phyloP scores from a whole-genome alignment of 2,113 vertebrate species.

The Spea bombifrons region DNA sequence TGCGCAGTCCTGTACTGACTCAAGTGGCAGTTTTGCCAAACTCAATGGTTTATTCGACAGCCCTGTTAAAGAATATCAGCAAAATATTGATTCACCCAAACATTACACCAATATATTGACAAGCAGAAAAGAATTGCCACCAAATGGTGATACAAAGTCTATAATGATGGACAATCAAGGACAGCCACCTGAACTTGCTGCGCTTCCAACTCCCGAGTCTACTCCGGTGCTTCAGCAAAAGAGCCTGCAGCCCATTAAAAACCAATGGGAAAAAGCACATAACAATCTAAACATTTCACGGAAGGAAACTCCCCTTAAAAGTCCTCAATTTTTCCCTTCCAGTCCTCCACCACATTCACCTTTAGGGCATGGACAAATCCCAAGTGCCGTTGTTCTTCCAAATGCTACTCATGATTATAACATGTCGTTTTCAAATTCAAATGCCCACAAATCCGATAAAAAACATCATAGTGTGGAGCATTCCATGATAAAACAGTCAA shows the following conservation, averaged over 20 bases:
- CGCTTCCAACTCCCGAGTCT: slow-evolving; percentile 92
- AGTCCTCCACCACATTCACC: slow-evolving; percentile 83
- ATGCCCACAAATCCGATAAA: slow-evolving; percentile 82
- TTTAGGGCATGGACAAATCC: slow-evolving; percentile 85
- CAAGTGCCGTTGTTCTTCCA: slow-evolving; percentile 93
- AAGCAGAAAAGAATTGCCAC: slow-evolving; percentile 81
- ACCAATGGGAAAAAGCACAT: slow-evolving; percentile 82
- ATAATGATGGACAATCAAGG: slow-evolving; percentile 83
- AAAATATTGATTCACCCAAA: slow-evolving; percentile 88
- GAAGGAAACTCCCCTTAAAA: slow-evolving; percentile 82
- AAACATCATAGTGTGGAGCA: slow-evolving; percentile 78
- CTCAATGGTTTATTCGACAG: slow-evolving; percentile 93
- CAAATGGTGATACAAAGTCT: slow-evolving; percentile 78
- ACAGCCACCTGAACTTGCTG: slow-evolving; percentile 89
- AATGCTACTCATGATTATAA: slow-evolving; percentile 92
- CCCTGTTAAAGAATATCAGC: slow-evolving; percentile 92
- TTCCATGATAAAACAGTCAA: slow-evolving; percentile 71
- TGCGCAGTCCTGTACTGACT: slow-evolving; percentile 88
- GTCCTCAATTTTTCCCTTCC: slow-evolving; percentile 84
- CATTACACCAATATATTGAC: slow-evolving; percentile 89
- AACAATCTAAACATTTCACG: slow-evolving; percentile 72
- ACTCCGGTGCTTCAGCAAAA: slow-evolving; percentile 95
- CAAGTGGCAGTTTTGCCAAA: slow-evolving; percentile 91
- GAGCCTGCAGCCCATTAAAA: slow-evolving; percentile 85
- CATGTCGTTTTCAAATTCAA: slow-evolving; percentile 76